phyloP scores from a whole-genome alignment of 1,140 invertebrate genomes.

The Anastrepha obliqua region DNA sequence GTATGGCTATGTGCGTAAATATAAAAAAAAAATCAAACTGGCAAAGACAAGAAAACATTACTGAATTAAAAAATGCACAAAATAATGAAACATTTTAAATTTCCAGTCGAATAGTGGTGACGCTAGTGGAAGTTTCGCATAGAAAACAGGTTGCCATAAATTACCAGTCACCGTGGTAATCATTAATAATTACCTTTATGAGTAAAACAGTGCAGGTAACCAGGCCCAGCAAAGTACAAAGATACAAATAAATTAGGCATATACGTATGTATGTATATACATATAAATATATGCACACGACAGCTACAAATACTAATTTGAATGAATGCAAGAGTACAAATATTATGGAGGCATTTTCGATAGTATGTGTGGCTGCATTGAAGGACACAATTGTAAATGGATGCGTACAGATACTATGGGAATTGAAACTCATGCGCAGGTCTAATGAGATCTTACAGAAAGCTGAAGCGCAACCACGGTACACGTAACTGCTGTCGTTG shows the following conservation, averaged over 20 bases:
- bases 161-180: conserved; percentile 36
- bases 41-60: not conserved
- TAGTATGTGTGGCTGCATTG: not conserved
- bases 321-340: conserved; percentile 18
- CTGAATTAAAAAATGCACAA: conserved; percentile 13
- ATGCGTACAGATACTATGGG: not conserved
- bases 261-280: not conserved
- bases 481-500: too few species aligned
- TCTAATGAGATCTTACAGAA: too few species aligned
- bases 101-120: not conserved
- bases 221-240: not conserved
- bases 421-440: too few species aligned
- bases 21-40: not conserved
- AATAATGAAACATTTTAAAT: conserved; percentile 4
- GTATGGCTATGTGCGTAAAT: not conserved
- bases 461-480: too few species aligned
- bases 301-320: conserved; percentile 3
- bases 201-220: conserved; percentile 23
- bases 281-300: not conserved
- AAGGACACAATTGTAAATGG: not conserved
- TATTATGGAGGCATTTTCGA: not conserved
- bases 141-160: conserved; percentile 43
- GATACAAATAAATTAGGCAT: not conserved
- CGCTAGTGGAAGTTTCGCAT: not conserved
- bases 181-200: conserved; percentile 20